Percentiles rank a stretch among this genome's conserved stretches.
Conservation (phyloP, 2,888 invertebrate genomes). For the Anoncus sp. region DNA sequence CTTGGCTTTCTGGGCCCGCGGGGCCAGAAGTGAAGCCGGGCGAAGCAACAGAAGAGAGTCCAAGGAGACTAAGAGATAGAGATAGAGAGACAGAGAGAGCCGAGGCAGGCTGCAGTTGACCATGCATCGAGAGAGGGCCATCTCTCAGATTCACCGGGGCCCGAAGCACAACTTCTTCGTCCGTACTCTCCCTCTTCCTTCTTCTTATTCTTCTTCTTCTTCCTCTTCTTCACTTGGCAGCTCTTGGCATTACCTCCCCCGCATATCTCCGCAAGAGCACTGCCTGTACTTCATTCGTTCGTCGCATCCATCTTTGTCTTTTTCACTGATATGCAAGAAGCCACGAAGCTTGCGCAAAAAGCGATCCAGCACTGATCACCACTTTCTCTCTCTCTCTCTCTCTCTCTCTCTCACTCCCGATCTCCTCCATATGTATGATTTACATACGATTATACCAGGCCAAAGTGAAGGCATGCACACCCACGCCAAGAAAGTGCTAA, state of each 20-base stretch:
- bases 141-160: constrained; percentile 76
- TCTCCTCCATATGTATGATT: constrained; percentile 78
- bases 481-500: constrained; percentile 75
- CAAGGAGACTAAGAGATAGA: constrained; percentile 15
- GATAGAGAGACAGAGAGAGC: constrained; percentile 4
- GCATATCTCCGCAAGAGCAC: constrained; percentile 26
- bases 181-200: constrained; percentile 22
- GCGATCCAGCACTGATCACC: constrained; percentile 42
- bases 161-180: constrained; percentile 60
- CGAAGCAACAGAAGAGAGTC: constrained; percentile 31
- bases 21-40: constrained; percentile 43
- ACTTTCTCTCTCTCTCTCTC: constrained; percentile 32
- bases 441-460: constrained; percentile 81
- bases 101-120: constrained; percentile 46
- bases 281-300: constrained; percentile 54
- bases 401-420: constrained; percentile 67
- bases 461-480: constrained; percentile 80
- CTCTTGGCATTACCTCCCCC: constrained; percentile 54
- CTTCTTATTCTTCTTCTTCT: constrained; percentile 26
- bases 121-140: constrained; percentile 67
- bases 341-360: constrained; percentile 42
- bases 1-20: constrained; percentile 45
- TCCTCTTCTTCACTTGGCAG: constrained; percentile 53
- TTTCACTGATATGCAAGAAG: constrained; percentile 42
- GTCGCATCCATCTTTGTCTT: constrained; percentile 43